These are phyloP conservation scores for Punctoribates punctum DNA, from an alignment of 2,888 invertebrate genomes.

Conservation along the genomic window DNA sequence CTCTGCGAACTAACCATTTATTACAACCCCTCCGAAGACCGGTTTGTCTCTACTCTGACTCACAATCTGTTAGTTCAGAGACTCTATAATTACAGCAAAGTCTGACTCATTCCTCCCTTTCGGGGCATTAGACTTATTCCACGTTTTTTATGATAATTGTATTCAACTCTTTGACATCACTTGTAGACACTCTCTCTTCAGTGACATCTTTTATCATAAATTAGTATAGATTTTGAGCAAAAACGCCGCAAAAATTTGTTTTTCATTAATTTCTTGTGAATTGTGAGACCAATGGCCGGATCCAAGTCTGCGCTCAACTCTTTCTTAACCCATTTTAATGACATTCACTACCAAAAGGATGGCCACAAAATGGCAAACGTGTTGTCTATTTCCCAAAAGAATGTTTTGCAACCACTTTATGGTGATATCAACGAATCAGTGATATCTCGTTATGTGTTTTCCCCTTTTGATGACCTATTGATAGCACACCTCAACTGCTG, in stretches of 20 bases:
- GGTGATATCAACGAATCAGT: conserved; percentile 22
- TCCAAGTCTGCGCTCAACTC: background rate
- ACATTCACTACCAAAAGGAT: background rate
- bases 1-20: background rate
- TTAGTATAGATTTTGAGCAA: too few relatives aligned
- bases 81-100: background rate
- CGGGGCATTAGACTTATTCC: background rate
- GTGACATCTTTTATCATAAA: too few relatives aligned
- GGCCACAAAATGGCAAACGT: background rate
- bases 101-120: background rate
- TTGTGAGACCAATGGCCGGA: background rate
- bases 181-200: background rate
- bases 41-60: background rate
- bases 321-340: conserved; percentile 11
- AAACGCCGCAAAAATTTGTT: background rate
- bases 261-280: background rate
- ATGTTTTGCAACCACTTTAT: background rate
- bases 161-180: background rate
- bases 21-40: background rate
- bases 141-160: background rate
- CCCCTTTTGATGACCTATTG: conserved; percentile 72
- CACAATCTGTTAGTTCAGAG: background rate
- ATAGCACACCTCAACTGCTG: conserved; percentile 68
- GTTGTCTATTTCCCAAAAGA: background rate
- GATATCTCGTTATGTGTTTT: conserved; percentile 55